Conservation (phyloP, 2,113 vertebrate species). For the Amphiprion percula region DNA sequence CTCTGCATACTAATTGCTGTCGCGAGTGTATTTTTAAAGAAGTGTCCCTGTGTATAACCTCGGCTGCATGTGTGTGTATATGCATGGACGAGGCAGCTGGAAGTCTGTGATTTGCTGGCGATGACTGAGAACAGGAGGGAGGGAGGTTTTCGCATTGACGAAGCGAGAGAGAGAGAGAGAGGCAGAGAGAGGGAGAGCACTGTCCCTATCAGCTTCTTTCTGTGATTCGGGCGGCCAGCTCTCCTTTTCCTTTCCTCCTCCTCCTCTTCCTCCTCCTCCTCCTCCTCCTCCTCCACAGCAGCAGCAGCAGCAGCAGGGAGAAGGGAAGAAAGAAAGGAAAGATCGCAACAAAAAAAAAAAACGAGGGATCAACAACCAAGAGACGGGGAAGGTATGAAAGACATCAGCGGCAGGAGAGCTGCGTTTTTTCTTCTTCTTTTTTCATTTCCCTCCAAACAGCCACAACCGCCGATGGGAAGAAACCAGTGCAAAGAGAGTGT, state of each 20-base stretch:
- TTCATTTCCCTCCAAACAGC: conserved; percentile 30
- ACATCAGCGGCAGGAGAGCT: conserved; percentile 33
- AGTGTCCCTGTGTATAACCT: conserved; percentile 35
- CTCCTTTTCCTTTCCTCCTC: conserved; percentile 57
- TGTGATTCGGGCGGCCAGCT: conserved; percentile 66
- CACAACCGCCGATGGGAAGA: conserved; percentile 35
- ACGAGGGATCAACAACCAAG: neutral
- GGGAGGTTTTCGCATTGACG: conserved; percentile 71
- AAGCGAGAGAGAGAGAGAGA: conserved; percentile 63
- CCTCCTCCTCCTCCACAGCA: conserved; percentile 28
- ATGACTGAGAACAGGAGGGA: conserved; percentile 68
- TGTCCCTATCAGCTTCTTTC: conserved; percentile 67
- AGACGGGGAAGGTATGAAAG: conserved; percentile 39
- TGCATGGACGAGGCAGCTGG: conserved; percentile 55
- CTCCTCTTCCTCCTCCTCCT: conserved; percentile 42
- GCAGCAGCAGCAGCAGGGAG: conserved; percentile 36
- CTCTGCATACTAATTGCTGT: conserved; percentile 75
- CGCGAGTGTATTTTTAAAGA: conserved; percentile 44
- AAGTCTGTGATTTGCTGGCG: conserved; percentile 81
- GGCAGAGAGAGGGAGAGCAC: conserved; percentile 52
- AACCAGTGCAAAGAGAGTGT: conserved; percentile 28
- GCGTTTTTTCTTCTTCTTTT: conserved; percentile 12
- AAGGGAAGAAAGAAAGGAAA: neutral
- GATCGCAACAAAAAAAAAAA: conserved; percentile 7
- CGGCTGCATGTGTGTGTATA: conserved; percentile 32